phyloP scores from a whole-genome alignment of 2,113 vertebrate genomes.

The Oreochromis spilurus region DNA sequence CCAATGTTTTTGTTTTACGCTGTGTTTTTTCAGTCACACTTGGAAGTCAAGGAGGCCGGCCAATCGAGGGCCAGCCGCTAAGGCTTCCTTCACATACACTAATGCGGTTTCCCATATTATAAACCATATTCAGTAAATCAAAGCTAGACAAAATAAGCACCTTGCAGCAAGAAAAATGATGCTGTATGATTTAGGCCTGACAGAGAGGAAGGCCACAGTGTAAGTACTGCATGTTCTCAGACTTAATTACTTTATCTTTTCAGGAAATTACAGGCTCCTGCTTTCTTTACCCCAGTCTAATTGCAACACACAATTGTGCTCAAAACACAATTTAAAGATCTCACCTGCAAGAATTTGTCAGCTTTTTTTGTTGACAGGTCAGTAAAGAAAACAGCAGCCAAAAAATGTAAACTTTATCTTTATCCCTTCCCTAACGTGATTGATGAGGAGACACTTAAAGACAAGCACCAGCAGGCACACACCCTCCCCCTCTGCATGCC shows the following conservation, averaged over 20 bases:
- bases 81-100: neutral
- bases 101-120: neutral
- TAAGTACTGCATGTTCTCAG: slow-evolving; percentile 12
- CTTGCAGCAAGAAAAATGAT: neutral
- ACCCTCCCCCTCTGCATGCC: slow-evolving; percentile 28
- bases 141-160: neutral
- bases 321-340: neutral
- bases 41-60: neutral
- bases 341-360: neutral
- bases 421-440: neutral
- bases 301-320: neutral
- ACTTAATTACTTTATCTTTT: slow-evolving; percentile 17
- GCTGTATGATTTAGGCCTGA: slow-evolving; percentile 9
- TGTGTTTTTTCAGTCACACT: neutral
- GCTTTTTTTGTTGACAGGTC: neutral
- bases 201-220: neutral
- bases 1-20: neutral
- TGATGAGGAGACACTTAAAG: slow-evolving; percentile 20
- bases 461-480: slow-evolving; percentile 37
- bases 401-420: neutral
- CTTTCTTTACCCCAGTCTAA: neutral
- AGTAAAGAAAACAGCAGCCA: neutral
- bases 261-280: neutral
- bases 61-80: neutral
- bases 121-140: neutral